Conservation (phyloP, 2,113 vertebrate genomes). For the Scopus umbretta region DNA sequence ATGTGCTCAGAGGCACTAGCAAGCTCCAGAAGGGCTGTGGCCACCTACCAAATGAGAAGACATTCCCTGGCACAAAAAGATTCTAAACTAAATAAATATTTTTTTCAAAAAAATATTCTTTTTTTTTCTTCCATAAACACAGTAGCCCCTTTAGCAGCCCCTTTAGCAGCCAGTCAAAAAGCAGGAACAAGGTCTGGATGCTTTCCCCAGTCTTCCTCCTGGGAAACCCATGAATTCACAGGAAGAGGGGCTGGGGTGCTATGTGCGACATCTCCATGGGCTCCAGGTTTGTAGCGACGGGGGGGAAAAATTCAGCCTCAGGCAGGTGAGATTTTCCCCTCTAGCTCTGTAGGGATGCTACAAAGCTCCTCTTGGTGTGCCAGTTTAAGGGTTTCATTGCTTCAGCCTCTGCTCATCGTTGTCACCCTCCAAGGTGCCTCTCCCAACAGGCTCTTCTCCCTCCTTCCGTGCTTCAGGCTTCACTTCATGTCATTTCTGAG, state of each 20-base stretch:
- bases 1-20: background rate
- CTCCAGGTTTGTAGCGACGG: rapidly evolving
- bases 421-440: background rate
- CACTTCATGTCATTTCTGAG: background rate
- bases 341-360: background rate
- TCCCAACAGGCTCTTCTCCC: background rate
- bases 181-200: background rate
- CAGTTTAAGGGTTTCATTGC: background rate
- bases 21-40: background rate
- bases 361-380: background rate
- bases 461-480: background rate
- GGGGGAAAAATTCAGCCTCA: background rate
- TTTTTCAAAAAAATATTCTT: background rate
- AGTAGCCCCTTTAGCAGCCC: background rate
- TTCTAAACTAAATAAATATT: background rate
- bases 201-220: background rate
- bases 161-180: background rate
- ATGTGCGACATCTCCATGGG: background rate
- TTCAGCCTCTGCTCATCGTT: background rate
- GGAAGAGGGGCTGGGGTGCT: background rate
- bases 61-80: background rate
- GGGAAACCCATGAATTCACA: background rate
- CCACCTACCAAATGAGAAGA: background rate
- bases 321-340: background rate
- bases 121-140: background rate